Conservation (phyloP, 2,797 vertebrate species). For the Spheniscus humboldti region DNA sequence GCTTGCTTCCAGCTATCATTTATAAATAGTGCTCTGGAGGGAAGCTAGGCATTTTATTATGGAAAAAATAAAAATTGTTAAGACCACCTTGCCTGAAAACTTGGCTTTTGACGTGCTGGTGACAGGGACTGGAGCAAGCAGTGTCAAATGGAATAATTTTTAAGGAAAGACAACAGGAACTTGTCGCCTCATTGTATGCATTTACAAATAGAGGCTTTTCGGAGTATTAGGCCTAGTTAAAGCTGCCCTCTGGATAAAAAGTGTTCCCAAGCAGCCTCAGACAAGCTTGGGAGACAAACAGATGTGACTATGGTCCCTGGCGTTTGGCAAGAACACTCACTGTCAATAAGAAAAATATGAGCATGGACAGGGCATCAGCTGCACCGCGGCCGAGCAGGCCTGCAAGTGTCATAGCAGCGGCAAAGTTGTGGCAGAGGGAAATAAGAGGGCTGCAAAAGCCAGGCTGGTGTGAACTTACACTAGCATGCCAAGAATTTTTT, state of each 20-base stretch:
- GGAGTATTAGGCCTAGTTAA: constrained; percentile 76
- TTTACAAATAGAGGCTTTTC: constrained; percentile 77
- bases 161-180: constrained; percentile 76
- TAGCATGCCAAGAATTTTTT: constrained; percentile 21
- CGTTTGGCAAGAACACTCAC: constrained; percentile 97
- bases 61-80: constrained; percentile 60
- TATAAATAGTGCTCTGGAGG: constrained; percentile 75
- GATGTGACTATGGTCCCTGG: constrained; percentile 98
- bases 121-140: constrained; percentile 73
- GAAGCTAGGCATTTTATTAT: constrained; percentile 64
- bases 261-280: constrained; percentile 69
- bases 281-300: constrained; percentile 88
- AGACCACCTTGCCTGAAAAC: constrained; percentile 77
- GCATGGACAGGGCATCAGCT: constrained; percentile 98
- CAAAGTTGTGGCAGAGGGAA: constrained; percentile 51
- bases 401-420: constrained; percentile 69
- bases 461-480: constrained; percentile 60
- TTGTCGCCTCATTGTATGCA: constrained; percentile 65
- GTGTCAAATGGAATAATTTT: constrained; percentile 79
- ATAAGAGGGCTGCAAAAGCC: constrained; percentile 70
- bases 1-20: constrained; percentile 76
- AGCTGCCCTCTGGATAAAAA: constrained; percentile 77
- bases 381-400: constrained; percentile 74
- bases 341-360: constrained; percentile 91
- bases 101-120: constrained; percentile 75